Base-by-base conservation (phyloP, 2,797 vertebrate genomes). In the Diglossa cyanea region DNA sequence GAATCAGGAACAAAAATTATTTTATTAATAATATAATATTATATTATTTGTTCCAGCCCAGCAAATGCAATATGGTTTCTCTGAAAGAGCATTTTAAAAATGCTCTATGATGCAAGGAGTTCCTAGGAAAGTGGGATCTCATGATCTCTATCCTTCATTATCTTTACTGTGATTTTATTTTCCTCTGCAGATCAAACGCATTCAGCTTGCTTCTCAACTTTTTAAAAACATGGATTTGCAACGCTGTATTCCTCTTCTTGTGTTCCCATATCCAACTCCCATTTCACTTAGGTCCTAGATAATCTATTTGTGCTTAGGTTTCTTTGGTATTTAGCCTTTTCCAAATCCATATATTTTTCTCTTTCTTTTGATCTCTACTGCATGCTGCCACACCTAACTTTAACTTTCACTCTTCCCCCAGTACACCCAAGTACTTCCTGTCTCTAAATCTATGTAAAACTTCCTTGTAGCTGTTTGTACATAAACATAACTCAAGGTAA, bases 341-440 rank as follows among this genome's bases (percentile, higher is more conserved):
- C 9, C 3, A 71, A 20, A 16, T 78, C 44, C 78, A 70, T 30
- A 6, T 47, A 40, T 84, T 85, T 78, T 40, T 60, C 37, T 85
- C 74, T 86, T 60, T 90, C 62, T 84, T 89, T 63, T 73, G 44
- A 17, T 55, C 10, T 60, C 61, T 80, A 71, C 47, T 55, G n/a
- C 39, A 39, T 73, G 73, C 58, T 89, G 60, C 67, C 85, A 78
- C 88, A 91, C 80, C 89, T 95, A 67, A 57, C 75, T 91, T 66
- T 84, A 88, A 90, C 86, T 96, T 93, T 90, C 88, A 79, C 92
- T 91, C 73, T 94, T 90, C 84, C 57, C 91, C 30, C 79, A 61
- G 42, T 21, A 42, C 13, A 60, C 31, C 31, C 57, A 72, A 87
- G 50, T 51, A 90, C 72, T 95, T 96, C 88, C 83, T 92, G 76